Evolutionary conservation across 1,140 invertebrate genomes (phyloP), one percentile per base, ranked within the genome.

Genomic region (Venustaconcha ellipsiformis): DNA sequence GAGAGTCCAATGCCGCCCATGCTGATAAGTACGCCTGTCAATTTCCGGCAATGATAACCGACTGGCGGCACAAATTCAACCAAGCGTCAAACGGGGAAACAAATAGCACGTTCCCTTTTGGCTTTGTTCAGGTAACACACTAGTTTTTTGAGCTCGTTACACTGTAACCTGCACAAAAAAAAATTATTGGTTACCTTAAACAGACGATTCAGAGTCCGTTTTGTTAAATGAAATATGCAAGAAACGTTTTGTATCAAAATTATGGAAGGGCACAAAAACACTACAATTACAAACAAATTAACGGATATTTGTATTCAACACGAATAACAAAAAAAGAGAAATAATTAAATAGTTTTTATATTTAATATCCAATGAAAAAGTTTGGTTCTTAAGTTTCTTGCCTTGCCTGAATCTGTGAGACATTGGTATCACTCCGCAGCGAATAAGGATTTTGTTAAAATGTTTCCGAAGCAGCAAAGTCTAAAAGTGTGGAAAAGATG

Each of bases 81-180:
- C 26, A 73, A 14, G 56, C 37, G 2, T 84, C 84, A 30, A 3
- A 48, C 15, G 56, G 69, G 14, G 72, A 80, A 17, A 86, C 82
- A 14, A 74, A 71, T 26, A 4, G 14, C 1, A 30, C 56, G 2
- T 87, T 84, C 62, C 86, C 84, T 15, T 87, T 88, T 72, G 86
- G 86, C 14, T 85, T 87, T 75, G 86, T 87, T 1, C 86, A 88
- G 84, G 82, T 87, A 68, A 66, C 23, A 6, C n/a, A n/a, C 18
- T 12, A 30, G 37, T 57, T 14, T 26, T 26, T 72, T 4, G 48
- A 13, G 17, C 18, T 37, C 15, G 65, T 56, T 8, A 2, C 5
- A n/a, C 13, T 14, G 56, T 17, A 48, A 30, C 26, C 26, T 37
- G 0, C n/a, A 5, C 6, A 6, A 37, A 14, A 6, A 70, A 12